phyloP scores from a whole-genome alignment of 2,113 vertebrate genomes.

The Talpa occidentalis region DNA sequence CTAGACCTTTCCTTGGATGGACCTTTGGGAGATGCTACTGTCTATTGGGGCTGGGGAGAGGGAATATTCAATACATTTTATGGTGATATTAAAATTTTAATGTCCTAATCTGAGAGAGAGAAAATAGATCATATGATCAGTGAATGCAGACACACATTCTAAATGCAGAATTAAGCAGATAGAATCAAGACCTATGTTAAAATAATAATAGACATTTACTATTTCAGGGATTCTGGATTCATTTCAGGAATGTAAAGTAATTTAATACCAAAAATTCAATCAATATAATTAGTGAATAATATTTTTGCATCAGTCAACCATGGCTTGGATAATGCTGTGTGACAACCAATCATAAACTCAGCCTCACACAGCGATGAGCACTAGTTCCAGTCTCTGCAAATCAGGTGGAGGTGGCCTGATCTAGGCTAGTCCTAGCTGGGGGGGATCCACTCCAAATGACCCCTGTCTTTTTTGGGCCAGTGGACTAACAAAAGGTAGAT shows the following conservation, averaged over 20 bases:
- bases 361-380: background rate
- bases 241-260: background rate
- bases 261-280: background rate
- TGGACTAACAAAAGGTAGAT: background rate
- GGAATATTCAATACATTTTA: background rate
- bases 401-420: background rate
- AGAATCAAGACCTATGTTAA: background rate
- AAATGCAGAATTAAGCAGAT: background rate
- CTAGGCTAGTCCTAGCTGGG: too few species aligned
- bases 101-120: background rate
- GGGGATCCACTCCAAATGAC: background rate
- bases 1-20: background rate
- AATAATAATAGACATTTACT: conserved; percentile 3
- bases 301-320: background rate
- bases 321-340: background rate
- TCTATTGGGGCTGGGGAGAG: background rate
- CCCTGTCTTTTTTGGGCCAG: background rate
- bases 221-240: background rate
- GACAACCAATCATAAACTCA: background rate
- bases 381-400: background rate
- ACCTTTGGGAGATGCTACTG: background rate
- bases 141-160: background rate
- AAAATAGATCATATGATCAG: background rate
- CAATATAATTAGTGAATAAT: background rate
- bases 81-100: background rate